A percentile compares a stretch with the other conserved stretches of the same genome.
These are phyloP conservation scores for Clavelina lepadiformis DNA, from an alignment of 23 tunicate species.

Conservation along the genomic window DNA sequence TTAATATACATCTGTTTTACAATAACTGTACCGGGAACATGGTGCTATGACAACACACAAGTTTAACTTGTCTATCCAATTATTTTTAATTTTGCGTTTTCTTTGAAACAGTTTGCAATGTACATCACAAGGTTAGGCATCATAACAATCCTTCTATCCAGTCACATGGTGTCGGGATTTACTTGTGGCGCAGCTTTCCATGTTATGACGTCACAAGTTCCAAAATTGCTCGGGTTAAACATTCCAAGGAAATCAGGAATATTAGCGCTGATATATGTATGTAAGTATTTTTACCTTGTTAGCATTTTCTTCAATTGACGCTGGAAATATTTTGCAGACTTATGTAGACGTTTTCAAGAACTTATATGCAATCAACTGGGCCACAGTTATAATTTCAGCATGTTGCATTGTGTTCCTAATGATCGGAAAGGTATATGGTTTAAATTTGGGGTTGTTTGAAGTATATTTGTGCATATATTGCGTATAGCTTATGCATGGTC, in stretches of 20 bases:
- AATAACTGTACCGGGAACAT: too few relatives aligned
- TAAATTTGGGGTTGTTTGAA: too few relatives aligned
- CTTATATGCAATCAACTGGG: constrained; percentile 42
- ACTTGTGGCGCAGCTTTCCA: constrained; percentile 91
- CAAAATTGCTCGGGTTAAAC: constrained; percentile 57
- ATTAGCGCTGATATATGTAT: constrained; percentile 58
- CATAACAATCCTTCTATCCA: constrained; percentile 66
- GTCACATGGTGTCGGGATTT: constrained; percentile 75
- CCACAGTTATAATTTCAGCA: constrained; percentile 54
- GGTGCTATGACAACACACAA: too few relatives aligned
- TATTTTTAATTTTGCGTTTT: constrained; percentile 1
- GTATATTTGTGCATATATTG: too few relatives aligned
- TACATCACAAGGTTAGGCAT: constrained; percentile 67
- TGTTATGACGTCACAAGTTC: constrained; percentile 85
- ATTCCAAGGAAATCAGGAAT: constrained; percentile 62
- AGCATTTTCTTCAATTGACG: too few relatives aligned
- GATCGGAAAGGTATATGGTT: constrained; percentile 71
- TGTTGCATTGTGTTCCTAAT: constrained; percentile 55
- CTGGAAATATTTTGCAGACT: constrained; percentile 33
- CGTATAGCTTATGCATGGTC: too few relatives aligned
- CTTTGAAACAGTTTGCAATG: constrained; percentile 71
- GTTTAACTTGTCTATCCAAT: too few relatives aligned
- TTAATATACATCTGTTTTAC: not conserved
- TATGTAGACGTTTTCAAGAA: constrained; percentile 67
- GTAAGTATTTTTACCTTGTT: constrained; percentile 4